These are phyloP conservation scores for Linyphia triangularis DNA, from an alignment of 2,888 invertebrate genomes.

Conservation along the genomic window DNA sequence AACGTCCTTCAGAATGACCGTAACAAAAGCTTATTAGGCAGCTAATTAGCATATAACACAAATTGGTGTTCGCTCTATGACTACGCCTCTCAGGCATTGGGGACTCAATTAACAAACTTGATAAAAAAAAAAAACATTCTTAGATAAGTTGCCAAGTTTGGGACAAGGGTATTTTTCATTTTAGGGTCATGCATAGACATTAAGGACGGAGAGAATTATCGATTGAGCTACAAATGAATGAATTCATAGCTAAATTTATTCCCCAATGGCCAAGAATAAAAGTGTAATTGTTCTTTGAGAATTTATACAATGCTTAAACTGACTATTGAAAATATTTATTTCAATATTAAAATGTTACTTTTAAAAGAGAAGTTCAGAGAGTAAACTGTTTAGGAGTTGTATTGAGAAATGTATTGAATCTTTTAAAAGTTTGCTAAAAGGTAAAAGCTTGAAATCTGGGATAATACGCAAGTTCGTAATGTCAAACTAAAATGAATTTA, in stretches of 20 bases:
- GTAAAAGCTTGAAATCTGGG: too few species aligned
- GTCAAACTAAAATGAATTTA: too few species aligned
- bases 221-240: neutral
- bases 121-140: constrained; percentile 24
- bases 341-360: too few species aligned
- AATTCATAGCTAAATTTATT: neutral
- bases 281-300: too few species aligned
- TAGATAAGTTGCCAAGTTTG: constrained; percentile 53
- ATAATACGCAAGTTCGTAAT: too few species aligned
- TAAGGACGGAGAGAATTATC: constrained; percentile 13
- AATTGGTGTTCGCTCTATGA: constrained; percentile 58
- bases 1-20: constrained; percentile 4
- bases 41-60: constrained; percentile 73
- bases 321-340: too few species aligned
- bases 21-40: constrained; percentile 71
- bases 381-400: too few species aligned
- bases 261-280: neutral
- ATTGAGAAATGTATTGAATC: too few species aligned
- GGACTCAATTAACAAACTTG: constrained; percentile 57
- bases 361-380: too few species aligned
- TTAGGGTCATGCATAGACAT: constrained; percentile 11
- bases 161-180: constrained; percentile 39
- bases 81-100: constrained; percentile 44
- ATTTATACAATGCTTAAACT: too few species aligned
- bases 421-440: too few species aligned